Conservation (phyloP, 2,113 vertebrate genomes). For the Arizona elegans region DNA sequence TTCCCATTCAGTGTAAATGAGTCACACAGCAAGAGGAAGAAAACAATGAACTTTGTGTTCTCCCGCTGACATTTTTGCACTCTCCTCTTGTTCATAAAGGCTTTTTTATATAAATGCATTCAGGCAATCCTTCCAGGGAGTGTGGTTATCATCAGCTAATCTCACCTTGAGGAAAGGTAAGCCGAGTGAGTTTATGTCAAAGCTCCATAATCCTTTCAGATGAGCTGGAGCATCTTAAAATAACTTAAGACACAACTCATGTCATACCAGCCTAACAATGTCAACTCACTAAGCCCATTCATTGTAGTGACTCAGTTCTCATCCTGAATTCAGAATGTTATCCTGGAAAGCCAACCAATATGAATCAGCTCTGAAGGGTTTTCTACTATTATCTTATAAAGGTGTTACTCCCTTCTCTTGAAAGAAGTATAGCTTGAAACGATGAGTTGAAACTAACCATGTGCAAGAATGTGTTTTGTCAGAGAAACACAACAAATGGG, state of each 20-base stretch:
- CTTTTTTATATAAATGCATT: conserved; percentile 48
- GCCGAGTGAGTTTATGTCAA: conserved; percentile 31
- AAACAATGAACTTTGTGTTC: conserved; percentile 68
- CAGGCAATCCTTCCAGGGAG: conserved; percentile 42
- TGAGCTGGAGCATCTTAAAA: conserved; percentile 49
- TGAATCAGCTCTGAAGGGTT: background rate
- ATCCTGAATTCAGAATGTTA: background rate
- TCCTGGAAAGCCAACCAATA: conserved; percentile 47
- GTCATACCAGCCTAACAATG: conserved; percentile 55
- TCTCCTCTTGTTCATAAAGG: conserved; percentile 50
- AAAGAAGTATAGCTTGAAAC: conserved; percentile 1
- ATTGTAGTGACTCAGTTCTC: conserved; percentile 10
- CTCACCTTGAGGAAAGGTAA: conserved; percentile 34
- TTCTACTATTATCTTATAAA: background rate
- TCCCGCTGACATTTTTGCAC: conserved; percentile 37
- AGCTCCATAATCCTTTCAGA: conserved; percentile 47
- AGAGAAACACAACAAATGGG: background rate
- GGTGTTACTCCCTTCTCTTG: conserved; percentile 25
- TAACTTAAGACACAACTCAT: conserved; percentile 53
- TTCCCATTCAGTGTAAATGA: conserved; percentile 40
- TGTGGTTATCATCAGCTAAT: conserved; percentile 47
- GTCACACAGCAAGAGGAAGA: conserved; percentile 23
- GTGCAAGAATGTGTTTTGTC: background rate
- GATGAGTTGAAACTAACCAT: background rate
- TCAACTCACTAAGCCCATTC: conserved; percentile 41